phyloP scores from a whole-genome alignment of 2,797 vertebrate species.

The Lepus townsendii region DNA sequence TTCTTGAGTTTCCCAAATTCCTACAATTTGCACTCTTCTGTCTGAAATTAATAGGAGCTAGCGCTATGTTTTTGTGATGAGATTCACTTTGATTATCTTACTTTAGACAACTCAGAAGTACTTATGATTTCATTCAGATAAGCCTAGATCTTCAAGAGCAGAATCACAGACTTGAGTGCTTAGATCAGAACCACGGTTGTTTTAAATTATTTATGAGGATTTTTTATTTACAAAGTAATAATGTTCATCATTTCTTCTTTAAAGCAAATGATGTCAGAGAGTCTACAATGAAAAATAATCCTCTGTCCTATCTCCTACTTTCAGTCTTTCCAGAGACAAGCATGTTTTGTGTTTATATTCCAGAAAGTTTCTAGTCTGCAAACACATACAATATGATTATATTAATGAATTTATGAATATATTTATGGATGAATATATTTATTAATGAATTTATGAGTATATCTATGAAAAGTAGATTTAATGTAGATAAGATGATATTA shows the following conservation, averaged over 20 bases:
- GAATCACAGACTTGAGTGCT: neutral
- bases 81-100: slow-evolving; percentile 21
- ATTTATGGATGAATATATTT: no score
- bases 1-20: neutral
- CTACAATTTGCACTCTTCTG: neutral
- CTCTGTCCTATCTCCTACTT: neutral
- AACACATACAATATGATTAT: neutral
- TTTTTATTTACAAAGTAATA: slow-evolving; percentile 28
- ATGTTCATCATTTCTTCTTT: neutral
- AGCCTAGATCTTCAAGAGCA: neutral
- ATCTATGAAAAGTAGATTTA: neutral
- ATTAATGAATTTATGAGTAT: no score
- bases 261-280: slow-evolving; percentile 31
- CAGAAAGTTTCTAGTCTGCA: neutral
- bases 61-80: neutral
- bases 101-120: neutral
- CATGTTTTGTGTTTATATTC: neutral
- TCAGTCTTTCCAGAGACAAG: neutral
- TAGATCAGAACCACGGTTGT: neutral
- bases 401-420: no score
- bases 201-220: slow-evolving; percentile 1
- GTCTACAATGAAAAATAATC: slow-evolving; percentile 11
- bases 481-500: neutral
- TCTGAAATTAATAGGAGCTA: slow-evolving; percentile 57
- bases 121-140: neutral